Base-by-base conservation (phyloP, 1,140 invertebrate genomes). In the Drosophila pallidifrons region DNA sequence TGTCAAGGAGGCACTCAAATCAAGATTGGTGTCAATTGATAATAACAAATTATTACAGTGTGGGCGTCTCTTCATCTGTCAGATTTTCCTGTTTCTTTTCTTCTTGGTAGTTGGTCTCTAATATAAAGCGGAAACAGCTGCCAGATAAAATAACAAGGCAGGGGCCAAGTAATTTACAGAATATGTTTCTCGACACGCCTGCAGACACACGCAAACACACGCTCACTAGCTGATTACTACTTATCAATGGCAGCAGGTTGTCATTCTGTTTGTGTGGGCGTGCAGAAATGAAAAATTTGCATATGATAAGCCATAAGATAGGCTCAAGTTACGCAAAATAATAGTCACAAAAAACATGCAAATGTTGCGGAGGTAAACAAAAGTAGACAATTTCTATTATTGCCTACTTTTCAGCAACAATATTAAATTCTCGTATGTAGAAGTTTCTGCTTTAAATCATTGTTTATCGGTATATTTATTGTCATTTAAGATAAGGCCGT, bases 1-100 rank as follows among this genome's bases (percentile, higher is more conserved):
- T 38, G 51, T 30, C 7, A 32, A 41, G 20, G 15, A 16, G 15
- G 55, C 15, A 69, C 43, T 58, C 38, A 25, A 86, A 81, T 81
- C 65, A 78, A 86, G 82, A 86, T 86, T 64, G 55, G 61, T 76
- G 71, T 76, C 55, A 35, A 47, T 70, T 73, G 82, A 86, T 86
- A 86, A 78, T 13, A 51, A 35, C 46, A 58, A 79, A 79, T 79
- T 76, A 54, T 54, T 54, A 43, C 70, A 45, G 35, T 20, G 13
- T 58, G 59, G 67, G 66, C 49, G 67, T 72, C 54, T 43, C 30
- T 5, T 2, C n/a, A 15, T 7, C 30, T 60, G 52, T 38, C 41
- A 41, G 51, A 28, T 43, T 32, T 54, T 16, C 7, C 32, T 28
- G 46, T 28, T 47, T 41, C 52, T 32, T n/a, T 45, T 10, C 58